These are phyloP conservation scores for Drosophila nannoptera DNA, from an alignment of 1,140 invertebrate species.

Conservation along the genomic window DNA sequence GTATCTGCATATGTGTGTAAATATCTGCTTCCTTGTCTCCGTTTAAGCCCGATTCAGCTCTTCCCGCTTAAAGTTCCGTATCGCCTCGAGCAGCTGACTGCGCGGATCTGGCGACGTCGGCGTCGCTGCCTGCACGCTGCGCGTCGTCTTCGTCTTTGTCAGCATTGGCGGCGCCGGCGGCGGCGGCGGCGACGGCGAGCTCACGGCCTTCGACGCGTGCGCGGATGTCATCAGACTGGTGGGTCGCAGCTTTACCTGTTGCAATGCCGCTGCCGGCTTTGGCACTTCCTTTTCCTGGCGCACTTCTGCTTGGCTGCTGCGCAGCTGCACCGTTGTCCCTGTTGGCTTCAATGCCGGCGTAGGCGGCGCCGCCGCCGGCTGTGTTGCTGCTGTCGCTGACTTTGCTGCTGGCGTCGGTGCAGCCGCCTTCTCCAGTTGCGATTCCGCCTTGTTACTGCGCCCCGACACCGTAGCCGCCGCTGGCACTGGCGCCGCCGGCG, in stretches of 20 bases:
- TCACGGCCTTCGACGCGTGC: constrained; percentile 7
- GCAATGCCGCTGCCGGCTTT: constrained; percentile 11
- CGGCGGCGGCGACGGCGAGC: constrained; percentile 65
- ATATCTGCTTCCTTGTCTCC: background rate
- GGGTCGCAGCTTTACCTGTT: constrained; percentile 56
- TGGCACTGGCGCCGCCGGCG: constrained; percentile 6
- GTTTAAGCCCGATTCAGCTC: constrained; percentile 61
- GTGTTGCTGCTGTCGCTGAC: background rate
- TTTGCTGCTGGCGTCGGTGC: background rate
- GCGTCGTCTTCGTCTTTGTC: constrained; percentile 48
- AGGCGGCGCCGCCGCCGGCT: constrained; percentile 11
- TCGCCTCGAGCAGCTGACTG: constrained; percentile 85
- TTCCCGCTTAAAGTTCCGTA: constrained; percentile 82
- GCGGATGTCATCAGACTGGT: constrained; percentile 11
- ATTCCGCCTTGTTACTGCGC: too few species aligned
- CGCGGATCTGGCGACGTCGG: constrained; percentile 81
- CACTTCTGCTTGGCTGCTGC: constrained; percentile 62
- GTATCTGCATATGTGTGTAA: too few species aligned
- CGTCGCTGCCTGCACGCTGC: constrained; percentile 46
- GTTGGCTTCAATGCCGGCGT: constrained; percentile 8
- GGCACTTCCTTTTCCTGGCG: constrained; percentile 30
- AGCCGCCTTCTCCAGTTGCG: constrained; percentile 11
- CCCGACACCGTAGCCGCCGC: constrained; percentile 6
- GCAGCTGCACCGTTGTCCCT: constrained; percentile 17
- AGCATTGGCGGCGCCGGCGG: constrained; percentile 80